Conservation (phyloP, 2,113 vertebrate species). For the Phalacrocorax aristotelis region DNA sequence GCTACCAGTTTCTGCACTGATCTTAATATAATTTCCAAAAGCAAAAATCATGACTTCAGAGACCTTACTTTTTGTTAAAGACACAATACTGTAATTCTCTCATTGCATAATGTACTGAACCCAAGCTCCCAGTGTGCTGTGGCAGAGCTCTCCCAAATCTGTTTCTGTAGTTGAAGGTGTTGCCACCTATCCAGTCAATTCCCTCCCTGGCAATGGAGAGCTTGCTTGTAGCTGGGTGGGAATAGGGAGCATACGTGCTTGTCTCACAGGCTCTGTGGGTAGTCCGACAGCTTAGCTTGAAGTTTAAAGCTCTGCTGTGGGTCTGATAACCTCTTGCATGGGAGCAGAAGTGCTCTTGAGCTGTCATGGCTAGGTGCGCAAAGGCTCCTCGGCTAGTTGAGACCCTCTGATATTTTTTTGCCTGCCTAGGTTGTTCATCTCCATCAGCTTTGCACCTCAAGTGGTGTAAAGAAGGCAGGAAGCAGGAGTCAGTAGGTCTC, state of each 20-base stretch:
- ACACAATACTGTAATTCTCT: neutral
- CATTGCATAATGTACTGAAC: neutral
- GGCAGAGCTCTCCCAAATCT: neutral
- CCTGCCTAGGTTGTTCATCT: neutral
- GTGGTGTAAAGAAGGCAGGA: neutral
- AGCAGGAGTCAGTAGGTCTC: neutral
- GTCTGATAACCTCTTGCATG: neutral
- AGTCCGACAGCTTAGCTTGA: neutral
- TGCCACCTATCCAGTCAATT: neutral
- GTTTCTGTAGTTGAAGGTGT: neutral
- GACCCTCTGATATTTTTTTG: neutral
- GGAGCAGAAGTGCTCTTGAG: neutral
- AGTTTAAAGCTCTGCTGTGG: neutral
- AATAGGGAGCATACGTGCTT: rapidly evolving
- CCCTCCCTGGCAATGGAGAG: neutral
- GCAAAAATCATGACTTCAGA: neutral
- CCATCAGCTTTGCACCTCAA: neutral
- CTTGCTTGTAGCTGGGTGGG: rapidly evolving
- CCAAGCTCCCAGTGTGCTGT: neutral
- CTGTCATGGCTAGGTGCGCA: neutral
- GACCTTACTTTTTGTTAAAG: neutral
- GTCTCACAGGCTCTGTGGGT: neutral
- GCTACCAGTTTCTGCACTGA: neutral
- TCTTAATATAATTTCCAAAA: conserved; percentile 12
- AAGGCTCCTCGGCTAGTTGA: neutral